Conservation (phyloP, 2,113 vertebrate genomes). For the Aphyosemion australe region DNA sequence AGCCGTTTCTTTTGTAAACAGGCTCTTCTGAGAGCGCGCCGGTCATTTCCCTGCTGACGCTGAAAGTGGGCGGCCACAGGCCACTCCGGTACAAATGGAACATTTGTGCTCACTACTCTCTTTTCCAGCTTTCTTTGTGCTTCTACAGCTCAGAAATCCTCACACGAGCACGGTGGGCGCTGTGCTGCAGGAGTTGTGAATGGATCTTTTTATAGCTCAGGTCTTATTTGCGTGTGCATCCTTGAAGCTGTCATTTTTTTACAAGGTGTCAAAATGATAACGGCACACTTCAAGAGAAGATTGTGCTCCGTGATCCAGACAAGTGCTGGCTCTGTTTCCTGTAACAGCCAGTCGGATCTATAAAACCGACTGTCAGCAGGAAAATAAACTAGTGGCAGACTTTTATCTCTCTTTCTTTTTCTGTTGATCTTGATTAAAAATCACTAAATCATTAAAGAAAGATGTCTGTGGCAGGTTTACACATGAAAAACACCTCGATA, state of each 20-base stretch:
- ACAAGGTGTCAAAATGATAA: background rate
- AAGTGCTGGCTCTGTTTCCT: background rate
- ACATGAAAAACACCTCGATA: too few relatives aligned
- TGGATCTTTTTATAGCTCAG: background rate
- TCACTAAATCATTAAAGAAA: too few relatives aligned
- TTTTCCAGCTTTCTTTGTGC: background rate
- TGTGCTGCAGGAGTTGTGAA: background rate
- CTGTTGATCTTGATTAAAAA: too few relatives aligned
- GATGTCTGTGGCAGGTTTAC: too few relatives aligned
- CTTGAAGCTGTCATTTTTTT: too few relatives aligned
- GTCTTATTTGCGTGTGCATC: background rate
- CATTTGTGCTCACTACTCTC: background rate
- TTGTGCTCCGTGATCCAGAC: background rate
- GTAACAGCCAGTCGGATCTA: background rate
- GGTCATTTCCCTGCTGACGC: background rate
- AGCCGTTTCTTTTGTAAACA: background rate
- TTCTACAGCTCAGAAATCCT: background rate
- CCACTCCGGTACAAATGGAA: background rate
- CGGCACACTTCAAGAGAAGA: background rate
- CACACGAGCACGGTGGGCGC: background rate
- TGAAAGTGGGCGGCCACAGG: background rate
- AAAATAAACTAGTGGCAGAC: background rate
- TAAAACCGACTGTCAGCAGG: background rate
- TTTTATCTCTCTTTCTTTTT: too few relatives aligned
- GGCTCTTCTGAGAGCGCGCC: background rate